Evolutionary conservation across 2,113 vertebrate species (phyloP), one percentile per base, ranked within the genome.

Genomic region (Alligator sinensis): DNA sequence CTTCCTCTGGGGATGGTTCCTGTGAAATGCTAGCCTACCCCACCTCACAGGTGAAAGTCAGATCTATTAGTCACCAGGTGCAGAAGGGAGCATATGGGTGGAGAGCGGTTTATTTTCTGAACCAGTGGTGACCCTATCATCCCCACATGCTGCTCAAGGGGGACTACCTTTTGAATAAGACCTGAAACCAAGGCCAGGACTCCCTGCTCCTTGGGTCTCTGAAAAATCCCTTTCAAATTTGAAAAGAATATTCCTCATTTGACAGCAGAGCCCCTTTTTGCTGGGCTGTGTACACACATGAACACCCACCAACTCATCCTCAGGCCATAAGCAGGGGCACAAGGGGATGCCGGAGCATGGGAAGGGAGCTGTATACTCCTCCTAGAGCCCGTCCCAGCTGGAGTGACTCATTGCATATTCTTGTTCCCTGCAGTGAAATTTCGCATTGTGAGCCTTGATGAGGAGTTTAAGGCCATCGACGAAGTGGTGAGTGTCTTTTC

Each of bases 351-450:
- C 58, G 58, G 13, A 64, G 14, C 34, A 68, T 25, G 27, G 76
- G 62, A 60, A 78, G 91, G 16, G 10, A 81, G 34, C 60, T 86
- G 22, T 6, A 77, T 30, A n/a, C 60, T 68, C 86, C 27, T 93
- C 19, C 11, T 83, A 82, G 47, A 62, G 10, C 10, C 1, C 17
- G 6, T 63, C 83, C 55, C 38, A 86, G n/a, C 1, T 57, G 82
- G 21, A 85, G 86, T 54, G 24, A 54, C 87, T 93, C 80, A 78
- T 15, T 88, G 5, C 7, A 3, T 80, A 76, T 79, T 89, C 28
- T 86, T 84, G 14, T 0, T 84, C 30, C 75, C 62, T 75, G 30
- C 94, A 96, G 97, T 96, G 89, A 96, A 91, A 82, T 96, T 96
- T 92, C 11, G 86, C 77, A 95, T 96, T 81, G 88, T 97, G 77